Percentiles rank a stretch among this genome's conserved stretches.
phyloP scores from a whole-genome alignment of 35 echinoderm and acorn worm species.

The Lytechinus variegatus region DNA sequence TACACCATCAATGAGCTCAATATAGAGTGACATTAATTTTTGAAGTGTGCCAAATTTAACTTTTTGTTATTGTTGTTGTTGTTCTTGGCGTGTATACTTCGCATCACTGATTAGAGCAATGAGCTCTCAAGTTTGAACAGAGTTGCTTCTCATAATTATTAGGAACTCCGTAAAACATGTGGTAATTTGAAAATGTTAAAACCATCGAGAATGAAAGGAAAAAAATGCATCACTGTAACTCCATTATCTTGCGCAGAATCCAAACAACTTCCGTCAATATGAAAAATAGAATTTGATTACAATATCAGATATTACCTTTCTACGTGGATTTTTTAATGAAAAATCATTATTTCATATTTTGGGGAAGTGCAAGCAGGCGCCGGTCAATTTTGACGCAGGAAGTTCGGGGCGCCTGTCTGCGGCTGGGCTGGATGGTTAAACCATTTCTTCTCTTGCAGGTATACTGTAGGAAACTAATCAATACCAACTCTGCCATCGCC shows the following conservation, averaged over 20 bases:
- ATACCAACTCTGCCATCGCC: background rate
- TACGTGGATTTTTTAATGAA: background rate
- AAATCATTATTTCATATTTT: background rate
- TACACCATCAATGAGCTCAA: no score
- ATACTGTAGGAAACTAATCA: background rate
- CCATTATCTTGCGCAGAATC: background rate
- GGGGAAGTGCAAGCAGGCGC: background rate
- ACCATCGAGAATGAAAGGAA: background rate
- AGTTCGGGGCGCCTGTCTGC: background rate
- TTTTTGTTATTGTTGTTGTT: no score
- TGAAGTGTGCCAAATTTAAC: no score
- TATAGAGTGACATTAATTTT: no score
- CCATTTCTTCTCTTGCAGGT: background rate
- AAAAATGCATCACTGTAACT: background rate
- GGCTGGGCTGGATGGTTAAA: background rate
- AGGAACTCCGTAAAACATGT: background rate
- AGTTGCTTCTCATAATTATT: background rate
- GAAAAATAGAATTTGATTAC: background rate
- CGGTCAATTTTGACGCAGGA: background rate
- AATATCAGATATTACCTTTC: background rate
- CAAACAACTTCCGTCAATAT: conserved; percentile 4
- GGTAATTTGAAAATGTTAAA: background rate
- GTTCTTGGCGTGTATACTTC: background rate
- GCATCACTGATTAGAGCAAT: background rate
- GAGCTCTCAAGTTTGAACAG: background rate